Evolutionary conservation across 2,888 invertebrate species (phyloP).

Genomic region (Ametastegia equiseti): DNA sequence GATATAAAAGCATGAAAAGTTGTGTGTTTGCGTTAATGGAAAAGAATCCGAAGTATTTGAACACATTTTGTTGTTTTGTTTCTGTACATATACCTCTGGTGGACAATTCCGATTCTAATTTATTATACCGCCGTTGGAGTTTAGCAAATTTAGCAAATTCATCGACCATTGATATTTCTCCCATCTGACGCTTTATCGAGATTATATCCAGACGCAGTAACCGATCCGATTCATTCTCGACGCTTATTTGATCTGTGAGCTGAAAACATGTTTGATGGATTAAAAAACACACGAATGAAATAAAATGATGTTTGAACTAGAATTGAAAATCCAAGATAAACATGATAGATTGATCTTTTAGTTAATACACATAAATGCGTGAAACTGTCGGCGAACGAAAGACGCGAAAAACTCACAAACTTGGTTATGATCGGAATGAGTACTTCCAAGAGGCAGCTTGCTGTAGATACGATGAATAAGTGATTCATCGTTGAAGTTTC

Average conservation of each 20-base stretch:
- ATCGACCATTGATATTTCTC: constrained; percentile 71
- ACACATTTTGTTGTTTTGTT: no score
- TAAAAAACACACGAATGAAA: constrained; percentile 15
- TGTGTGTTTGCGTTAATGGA: no score
- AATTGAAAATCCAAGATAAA: no score
- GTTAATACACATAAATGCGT: neutral
- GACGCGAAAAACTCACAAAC: constrained; percentile 62
- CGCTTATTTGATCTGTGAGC: constrained; percentile 60
- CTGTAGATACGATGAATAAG: constrained; percentile 65
- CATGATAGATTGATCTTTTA: no score
- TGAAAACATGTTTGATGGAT: constrained; percentile 51
- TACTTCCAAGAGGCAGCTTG: constrained; percentile 63
- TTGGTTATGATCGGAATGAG: constrained; percentile 65
- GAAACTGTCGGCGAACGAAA: neutral
- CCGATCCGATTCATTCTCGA: constrained; percentile 58
- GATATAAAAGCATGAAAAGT: neutral
- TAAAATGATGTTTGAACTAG: constrained; percentile 1
- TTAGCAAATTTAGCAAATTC: constrained; percentile 75
- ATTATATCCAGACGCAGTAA: constrained; percentile 62
- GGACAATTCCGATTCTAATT: constrained; percentile 67
- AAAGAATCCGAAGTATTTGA: no score
- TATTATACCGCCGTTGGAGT: constrained; percentile 71
- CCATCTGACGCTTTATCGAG: constrained; percentile 68
- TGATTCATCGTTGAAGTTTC: constrained; percentile 60
- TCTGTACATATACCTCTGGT: constrained; percentile 65